Evolutionary conservation across 2,797 vertebrate species (phyloP), one percentile per base, ranked within the genome.

Genomic region (Choloepus didactylus): DNA sequence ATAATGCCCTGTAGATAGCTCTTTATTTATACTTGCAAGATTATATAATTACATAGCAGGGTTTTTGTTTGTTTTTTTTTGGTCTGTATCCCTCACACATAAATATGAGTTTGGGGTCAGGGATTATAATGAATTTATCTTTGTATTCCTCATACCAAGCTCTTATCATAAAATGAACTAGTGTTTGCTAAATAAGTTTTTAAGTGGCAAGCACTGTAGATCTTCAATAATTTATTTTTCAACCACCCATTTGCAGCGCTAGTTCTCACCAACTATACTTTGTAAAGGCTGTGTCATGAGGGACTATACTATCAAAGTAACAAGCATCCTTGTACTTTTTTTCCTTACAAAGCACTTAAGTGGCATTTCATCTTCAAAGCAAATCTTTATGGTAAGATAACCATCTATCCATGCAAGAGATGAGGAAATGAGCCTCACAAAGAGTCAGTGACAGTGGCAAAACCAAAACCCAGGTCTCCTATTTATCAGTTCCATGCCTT

Each of bases 331-430:
- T 85, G 38, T 80, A 60, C 25, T 60, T 41, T 70, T 66, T 67
- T 81, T 41, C 66, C 84, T 94, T 90, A 44, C 51, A 35, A 94
- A 94, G 80, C 4, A 87, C 15, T 89, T 86, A 77, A 44, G 23
- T 85, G 70, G 14, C 35, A 84, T 87, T 29, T 41, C 59, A 87
- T 92, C 31, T 21, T 93, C 76, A 94, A 70, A 93, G 54, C 27
- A 94, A 73, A 87, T 1, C 18, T 86, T 67, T 91, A 38, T 72
- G 72, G 29, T 87, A 93, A 94, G 69, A 95, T 88, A 96, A 84
- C 7, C 73, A 81, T 31, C 12, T 88, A 70, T 89, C 75, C 67
- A 83, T 46, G 79, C 35, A 90, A 80, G 49, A 89, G 80, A 87
- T 87, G 54, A 95, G 41, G 59, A 76, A 82, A 44, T 41, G 25